Evolutionary conservation across 2,113 vertebrate species (phyloP), one percentile per base, ranked within the genome.

Genomic region (Grantiella picta): DNA sequence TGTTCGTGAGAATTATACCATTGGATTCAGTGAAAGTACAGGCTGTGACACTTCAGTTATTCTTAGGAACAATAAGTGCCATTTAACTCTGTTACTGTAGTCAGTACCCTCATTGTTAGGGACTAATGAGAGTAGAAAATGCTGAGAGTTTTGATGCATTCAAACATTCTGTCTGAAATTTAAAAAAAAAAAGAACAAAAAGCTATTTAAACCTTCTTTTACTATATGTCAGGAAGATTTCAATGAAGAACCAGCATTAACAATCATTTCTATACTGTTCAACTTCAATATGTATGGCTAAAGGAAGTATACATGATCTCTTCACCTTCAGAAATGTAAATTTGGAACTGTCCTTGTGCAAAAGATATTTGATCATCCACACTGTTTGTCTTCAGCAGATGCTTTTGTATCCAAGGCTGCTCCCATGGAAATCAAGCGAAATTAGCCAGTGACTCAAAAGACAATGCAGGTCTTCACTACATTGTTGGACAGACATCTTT

Each of bases 401-500:
- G 28, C 40, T 91, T 95, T 76, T 68, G 86, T 75, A 71, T 40
- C 65, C 61, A 89, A 82, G 61, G n/a, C 73, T 65, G 40, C 65
- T 95, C 25, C 77, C 86, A 92, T 45, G 78, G 81, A 76, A 91
- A 92, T 92, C 52, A 82, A 78, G 24, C 66, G 64, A 86, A 90
- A 63, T 82, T 75, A 86, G 33, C 38, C 60, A 93, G 29, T 52
- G 64, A 63, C 27, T 89, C 72, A 71, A 33, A 78, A 19, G 22
- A 79, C 33, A 82, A 35, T 10, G 18, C 33, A 75, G 31, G 24
- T 59, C 49, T 78, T 86, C n/a, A 28, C n/a, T 70, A 36, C 1
- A 4, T 86, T 93, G 9, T 56, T 94, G 79, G 65, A 78, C 87
- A 95, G 81, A 79, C 27, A 86, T 68, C 73, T 88, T 96, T 96